These are phyloP conservation scores for Ferdinandea cuprea DNA, from an alignment of 2,888 invertebrate genomes.

Conservation along the genomic window DNA sequence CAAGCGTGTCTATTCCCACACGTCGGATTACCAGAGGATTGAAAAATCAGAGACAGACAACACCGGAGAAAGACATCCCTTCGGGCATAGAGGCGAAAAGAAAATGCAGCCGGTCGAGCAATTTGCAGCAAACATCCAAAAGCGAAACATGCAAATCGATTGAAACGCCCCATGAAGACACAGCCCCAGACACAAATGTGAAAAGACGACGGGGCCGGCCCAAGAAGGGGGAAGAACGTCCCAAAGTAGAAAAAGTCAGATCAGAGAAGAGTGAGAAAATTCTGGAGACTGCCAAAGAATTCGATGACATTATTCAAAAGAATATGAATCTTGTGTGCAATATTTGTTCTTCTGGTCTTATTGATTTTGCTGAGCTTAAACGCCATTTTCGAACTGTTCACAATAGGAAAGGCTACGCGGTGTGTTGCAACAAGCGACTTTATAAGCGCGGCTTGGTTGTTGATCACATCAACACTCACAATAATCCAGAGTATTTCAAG, in stretches of 20 bases:
- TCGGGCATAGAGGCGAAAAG: neutral
- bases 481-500: conserved; percentile 76
- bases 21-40: conserved; percentile 39
- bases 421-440: conserved; percentile 76
- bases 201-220: conserved; percentile 39
- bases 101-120: neutral
- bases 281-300: conserved; percentile 67
- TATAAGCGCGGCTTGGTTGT: conserved; percentile 75
- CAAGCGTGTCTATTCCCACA: neutral
- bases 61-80: neutral
- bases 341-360: conserved; percentile 64
- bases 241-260: conserved; percentile 35
- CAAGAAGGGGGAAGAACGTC: conserved; percentile 53
- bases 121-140: no score
- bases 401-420: conserved; percentile 74
- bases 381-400: conserved; percentile 75
- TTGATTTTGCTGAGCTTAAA: conserved; percentile 71
- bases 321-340: conserved; percentile 76
- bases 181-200: neutral
- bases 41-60: neutral
- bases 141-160: no score
- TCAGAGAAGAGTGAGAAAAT: conserved; percentile 53
- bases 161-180: neutral
- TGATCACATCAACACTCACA: conserved; percentile 76
- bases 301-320: conserved; percentile 73